These are phyloP conservation scores for Dasyprocta punctata DNA, from an alignment of 2,113 vertebrate genomes.

Conservation along the genomic window DNA sequence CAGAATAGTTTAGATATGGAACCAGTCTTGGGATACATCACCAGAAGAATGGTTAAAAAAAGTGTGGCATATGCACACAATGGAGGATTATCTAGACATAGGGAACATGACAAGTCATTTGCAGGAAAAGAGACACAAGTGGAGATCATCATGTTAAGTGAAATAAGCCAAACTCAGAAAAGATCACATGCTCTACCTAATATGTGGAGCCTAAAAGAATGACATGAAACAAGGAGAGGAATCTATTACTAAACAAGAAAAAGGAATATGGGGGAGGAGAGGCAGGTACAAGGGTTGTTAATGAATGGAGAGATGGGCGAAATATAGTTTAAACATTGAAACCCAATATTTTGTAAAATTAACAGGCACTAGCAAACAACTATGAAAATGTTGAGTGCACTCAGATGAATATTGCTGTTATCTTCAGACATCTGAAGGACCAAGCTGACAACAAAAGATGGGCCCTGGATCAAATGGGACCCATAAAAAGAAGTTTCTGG, in stretches of 20 bases:
- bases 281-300: neutral
- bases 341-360: neutral
- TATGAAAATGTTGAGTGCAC: neutral
- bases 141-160: neutral
- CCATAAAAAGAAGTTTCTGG: neutral
- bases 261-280: neutral
- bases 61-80: neutral
- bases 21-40: neutral
- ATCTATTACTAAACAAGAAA: neutral
- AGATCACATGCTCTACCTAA: neutral
- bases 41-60: neutral
- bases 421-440: neutral
- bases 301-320: neutral
- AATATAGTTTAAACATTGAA: neutral
- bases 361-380: neutral
- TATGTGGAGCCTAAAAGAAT: neutral
- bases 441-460: neutral
- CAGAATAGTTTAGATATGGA: neutral
- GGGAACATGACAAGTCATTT: neutral
- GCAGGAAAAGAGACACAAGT: neutral
- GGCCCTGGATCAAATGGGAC: neutral
- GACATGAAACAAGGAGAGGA: neutral
- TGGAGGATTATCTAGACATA: neutral
- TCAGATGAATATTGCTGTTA: neutral
- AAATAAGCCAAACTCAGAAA: neutral